Evolutionary conservation across 2,888 invertebrate genomes (phyloP), one percentile per base, ranked within the genome.

Genomic region (Ornithoptera priamus): DNA sequence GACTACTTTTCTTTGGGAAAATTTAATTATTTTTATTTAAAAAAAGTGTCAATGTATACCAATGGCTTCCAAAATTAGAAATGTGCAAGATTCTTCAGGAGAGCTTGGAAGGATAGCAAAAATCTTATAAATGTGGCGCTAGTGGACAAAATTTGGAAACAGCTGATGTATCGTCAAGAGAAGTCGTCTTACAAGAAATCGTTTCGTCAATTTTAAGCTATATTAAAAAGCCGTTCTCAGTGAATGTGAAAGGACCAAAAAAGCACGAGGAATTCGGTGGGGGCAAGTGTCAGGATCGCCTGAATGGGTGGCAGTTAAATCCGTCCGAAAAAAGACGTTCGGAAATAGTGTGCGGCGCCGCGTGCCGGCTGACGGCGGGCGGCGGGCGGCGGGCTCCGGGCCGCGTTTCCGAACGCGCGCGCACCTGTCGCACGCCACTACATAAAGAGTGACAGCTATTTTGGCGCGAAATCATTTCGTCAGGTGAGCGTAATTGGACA

Each of bases 291-390:
- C 76, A 75, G 66, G 69, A 66, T 73, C 73, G 73, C 72, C 81
- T 84, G 82, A 85, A 85, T 87, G 85, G 80, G 85, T 79, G 78
- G 77, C 79, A 77, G 85, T 81, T 85, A 82, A 83, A 86, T 83
- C 82, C 78, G 79, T 79, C 83, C 75, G 73, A 76, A 81, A 84
- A 84, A 76, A 80, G 77, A 78, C 73, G 75, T 75, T 78, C 75
- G 75, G 75, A 78, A 79, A 80, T 80, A 78, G 77, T 79, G 76
- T 76, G 76, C 77, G 76, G 74, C 77, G 78, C 76, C 77, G 73
- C 75, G 75, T 73, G 73, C 72, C 73, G 63, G 17, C 65, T 0
- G 8, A 8, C 39, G 39, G 8, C 10, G 39, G 0, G 39, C 39
- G 39, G 8, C 39, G 39, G 8, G 39, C 39, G 39, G 8, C 39